Evolutionary conservation across 2,888 invertebrate species (phyloP).

Genomic region (Xestobium rufovillosum): DNA sequence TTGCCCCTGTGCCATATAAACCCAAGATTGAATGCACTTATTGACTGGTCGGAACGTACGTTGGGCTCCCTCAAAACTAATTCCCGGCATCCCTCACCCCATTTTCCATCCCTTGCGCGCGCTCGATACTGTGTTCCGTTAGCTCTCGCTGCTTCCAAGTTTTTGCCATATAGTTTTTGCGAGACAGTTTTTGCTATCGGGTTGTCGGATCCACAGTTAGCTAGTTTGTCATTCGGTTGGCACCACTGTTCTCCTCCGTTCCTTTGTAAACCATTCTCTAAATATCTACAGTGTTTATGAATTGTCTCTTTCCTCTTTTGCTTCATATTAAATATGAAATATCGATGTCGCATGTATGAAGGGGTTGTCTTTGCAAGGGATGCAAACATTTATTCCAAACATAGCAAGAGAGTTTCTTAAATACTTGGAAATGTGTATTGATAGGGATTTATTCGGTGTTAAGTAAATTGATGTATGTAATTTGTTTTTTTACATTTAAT

Average conservation of each 20-base stretch:
- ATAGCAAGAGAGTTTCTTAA: no score
- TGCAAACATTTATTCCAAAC: no score
- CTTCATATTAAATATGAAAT: no score
- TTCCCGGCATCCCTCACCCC: slow-evolving; percentile 23
- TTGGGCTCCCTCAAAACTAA: slow-evolving; percentile 25
- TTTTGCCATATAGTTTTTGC: slow-evolving; percentile 38
- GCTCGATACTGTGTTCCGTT: slow-evolving; percentile 13
- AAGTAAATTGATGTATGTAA: no score
- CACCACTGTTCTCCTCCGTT: slow-evolving; percentile 34
- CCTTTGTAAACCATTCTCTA: slow-evolving; percentile 23
- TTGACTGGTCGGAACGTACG: slow-evolving; percentile 1
- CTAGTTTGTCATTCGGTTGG: slow-evolving; percentile 45
- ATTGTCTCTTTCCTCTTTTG: slow-evolving; percentile 15
- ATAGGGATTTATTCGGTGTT: no score
- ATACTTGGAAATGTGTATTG: no score
- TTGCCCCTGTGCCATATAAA: no score
- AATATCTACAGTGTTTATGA: slow-evolving; percentile 23
- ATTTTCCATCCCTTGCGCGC: slow-evolving; percentile 13
- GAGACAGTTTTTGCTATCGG: slow-evolving; percentile 31
- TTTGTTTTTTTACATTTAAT: no score
- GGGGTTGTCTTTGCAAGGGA: no score
- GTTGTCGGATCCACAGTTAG: slow-evolving; percentile 46
- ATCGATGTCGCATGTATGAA: no score
- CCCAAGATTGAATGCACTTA: background rate
- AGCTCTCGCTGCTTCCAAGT: slow-evolving; percentile 23